phyloP scores from a whole-genome alignment of 2,797 vertebrate species.

The Cyclura pinguis region DNA sequence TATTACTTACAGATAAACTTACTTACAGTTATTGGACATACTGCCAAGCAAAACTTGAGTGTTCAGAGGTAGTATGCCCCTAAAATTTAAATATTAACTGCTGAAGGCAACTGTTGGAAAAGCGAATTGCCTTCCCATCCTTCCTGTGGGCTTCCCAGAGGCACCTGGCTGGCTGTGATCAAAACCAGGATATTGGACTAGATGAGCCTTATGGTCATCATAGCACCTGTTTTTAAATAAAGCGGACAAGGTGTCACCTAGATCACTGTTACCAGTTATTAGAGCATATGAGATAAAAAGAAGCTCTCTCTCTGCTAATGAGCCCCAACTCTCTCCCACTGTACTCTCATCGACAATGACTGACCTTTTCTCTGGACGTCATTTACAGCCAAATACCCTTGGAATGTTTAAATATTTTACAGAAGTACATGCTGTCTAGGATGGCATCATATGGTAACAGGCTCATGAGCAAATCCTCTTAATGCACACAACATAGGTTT shows the following conservation, averaged over 20 bases:
- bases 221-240: neutral
- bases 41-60: neutral
- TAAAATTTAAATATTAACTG: neutral
- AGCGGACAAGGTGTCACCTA: neutral
- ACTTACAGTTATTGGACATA: neutral
- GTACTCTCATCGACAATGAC: neutral
- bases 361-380: neutral
- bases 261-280: neutral
- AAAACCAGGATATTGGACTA: neutral
- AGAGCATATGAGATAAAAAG: neutral
- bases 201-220: neutral
- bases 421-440: neutral
- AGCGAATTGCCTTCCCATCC: neutral
- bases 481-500: neutral
- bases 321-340: neutral
- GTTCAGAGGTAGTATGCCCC: neutral
- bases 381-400: neutral
- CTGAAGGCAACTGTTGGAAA: neutral
- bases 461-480: slow-evolving; percentile 6
- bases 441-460: neutral
- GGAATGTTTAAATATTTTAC: neutral
- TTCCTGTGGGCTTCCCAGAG: neutral
- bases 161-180: neutral
- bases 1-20: neutral
- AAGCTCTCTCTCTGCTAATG: neutral